Evolutionary conservation across 2,888 invertebrate species (phyloP).

Genomic region (Chymomyza caudatula): DNA sequence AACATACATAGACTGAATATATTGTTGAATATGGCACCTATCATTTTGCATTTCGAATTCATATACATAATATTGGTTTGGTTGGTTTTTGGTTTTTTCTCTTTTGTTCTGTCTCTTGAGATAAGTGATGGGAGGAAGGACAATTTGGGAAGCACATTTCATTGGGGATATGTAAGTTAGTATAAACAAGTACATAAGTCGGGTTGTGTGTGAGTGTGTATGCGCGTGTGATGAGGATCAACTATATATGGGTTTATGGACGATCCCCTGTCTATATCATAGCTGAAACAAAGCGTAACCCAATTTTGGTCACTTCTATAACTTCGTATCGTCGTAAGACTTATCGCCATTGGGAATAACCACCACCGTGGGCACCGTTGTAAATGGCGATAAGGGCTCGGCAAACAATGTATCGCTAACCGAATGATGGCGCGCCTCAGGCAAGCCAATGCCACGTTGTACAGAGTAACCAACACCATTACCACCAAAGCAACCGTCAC

Average conservation of each 20-base stretch:
- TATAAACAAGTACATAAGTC: neutral
- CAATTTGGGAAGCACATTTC: neutral
- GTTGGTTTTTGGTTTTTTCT: neutral
- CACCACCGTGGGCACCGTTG: constrained; percentile 72
- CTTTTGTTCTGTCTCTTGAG: neutral
- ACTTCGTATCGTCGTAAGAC: constrained; percentile 75
- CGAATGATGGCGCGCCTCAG: constrained; percentile 40
- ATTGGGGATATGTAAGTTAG: neutral
- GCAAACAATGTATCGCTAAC: constrained; percentile 58
- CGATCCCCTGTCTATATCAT: neutral
- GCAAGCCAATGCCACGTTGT: constrained; percentile 27
- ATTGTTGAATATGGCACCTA: neutral
- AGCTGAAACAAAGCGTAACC: neutral
- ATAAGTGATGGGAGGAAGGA: neutral
- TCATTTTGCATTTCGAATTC: neutral
- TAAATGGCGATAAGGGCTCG: constrained; percentile 48
- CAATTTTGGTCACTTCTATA: constrained; percentile 59
- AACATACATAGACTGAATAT: neutral
- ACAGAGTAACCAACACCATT: constrained; percentile 20
- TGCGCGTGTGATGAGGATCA: neutral
- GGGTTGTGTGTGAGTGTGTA: neutral
- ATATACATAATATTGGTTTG: neutral
- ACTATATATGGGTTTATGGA: neutral
- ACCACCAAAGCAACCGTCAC: constrained; percentile 21
- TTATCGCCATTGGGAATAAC: constrained; percentile 75